Base-by-base conservation (phyloP, 2,113 vertebrate genomes). In the Hymenochirus boettgeri region DNA sequence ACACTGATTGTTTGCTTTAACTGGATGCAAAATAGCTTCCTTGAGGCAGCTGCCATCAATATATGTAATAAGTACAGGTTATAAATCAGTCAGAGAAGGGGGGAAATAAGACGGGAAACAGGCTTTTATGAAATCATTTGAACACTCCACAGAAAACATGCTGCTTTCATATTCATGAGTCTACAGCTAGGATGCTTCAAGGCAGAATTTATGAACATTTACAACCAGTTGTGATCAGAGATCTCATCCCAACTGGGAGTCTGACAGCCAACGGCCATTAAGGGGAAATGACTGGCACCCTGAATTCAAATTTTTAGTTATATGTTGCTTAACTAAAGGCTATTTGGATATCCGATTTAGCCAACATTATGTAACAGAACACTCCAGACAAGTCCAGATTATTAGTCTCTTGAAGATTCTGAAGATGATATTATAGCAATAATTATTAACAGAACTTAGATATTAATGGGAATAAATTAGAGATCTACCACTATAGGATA, bases 81-180 rank as follows among this genome's bases (percentile, higher is more conserved):
- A 52, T 39, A 69, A 69, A 69, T 69, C 65, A 60, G 56, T 42
- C n/a, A 21, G 47, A 37, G 55, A 27, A 23, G 47, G 42, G 27
- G 33, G 19, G 23, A 42, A 50, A 69, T 26, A 53, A 69, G 55
- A 33, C 42, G 37, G 64, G 64, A 57, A 58, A 66, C 48, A 39
- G 37, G 65, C 65, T 69, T 69, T 69, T 69, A 69, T 69, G 65
- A 69, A 69, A 69, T 60, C 47, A 69, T 69, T 52, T 66, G 55
- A 58, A 66, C 27, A 57, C 54, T 50, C 45, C 29, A 58, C 55
- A 45, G 65, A 52, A 60, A 60, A 50, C 23, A 60, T 39, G 56
- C 56, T 60, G 57, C 65, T 51, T 59, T 60, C 56, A 69, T 60
- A 69, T 60, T 59, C 56, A 57, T 65, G 63, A 57, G 39, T 52